These are phyloP conservation scores for Cheilosia variabilis DNA, from an alignment of 2,888 invertebrate species.

Conservation along the genomic window DNA sequence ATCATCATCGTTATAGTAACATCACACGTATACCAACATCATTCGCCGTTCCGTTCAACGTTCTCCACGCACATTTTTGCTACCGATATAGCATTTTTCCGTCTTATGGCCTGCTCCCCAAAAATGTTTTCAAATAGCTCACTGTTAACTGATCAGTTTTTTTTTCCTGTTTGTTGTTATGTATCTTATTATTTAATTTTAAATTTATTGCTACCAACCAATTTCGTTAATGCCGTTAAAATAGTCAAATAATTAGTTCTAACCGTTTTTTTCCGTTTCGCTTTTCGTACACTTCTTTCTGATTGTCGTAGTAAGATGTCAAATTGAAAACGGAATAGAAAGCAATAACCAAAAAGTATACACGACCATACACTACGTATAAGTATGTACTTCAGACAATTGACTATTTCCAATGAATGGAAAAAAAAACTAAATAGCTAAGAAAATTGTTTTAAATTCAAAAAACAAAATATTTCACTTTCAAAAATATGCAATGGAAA, in stretches of 20 bases:
- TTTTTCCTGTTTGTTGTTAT: not conserved
- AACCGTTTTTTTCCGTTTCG: constrained; percentile 11
- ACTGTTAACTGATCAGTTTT: constrained; percentile 20
- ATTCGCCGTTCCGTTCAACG: constrained; percentile 63
- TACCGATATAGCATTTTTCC: constrained; percentile 73
- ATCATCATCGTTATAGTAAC: constrained; percentile 60
- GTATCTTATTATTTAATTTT: constrained; percentile 6
- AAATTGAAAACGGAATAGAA: constrained; percentile 48
- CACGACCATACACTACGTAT: constrained; percentile 18
- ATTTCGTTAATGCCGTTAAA: not conserved
- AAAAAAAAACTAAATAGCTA: not conserved
- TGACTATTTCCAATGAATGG: constrained; percentile 34
- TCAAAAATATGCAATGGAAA: constrained; percentile 13
- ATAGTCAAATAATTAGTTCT: constrained; percentile 13
- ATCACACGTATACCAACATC: constrained; percentile 52
- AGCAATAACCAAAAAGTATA: constrained; percentile 53
- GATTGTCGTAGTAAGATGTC: constrained; percentile 52
- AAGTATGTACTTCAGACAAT: constrained; percentile 47
- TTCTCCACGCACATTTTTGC: constrained; percentile 72
- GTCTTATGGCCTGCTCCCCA: constrained; percentile 41
- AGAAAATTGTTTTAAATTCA: not conserved
- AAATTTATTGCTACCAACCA: constrained; percentile 1
- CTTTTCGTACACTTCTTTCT: constrained; percentile 26
- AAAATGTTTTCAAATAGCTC: constrained; percentile 28
- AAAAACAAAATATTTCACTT: constrained; percentile 15